Conservation (phyloP, 2,797 vertebrate genomes). For the Propithecus perrieri region DNA sequence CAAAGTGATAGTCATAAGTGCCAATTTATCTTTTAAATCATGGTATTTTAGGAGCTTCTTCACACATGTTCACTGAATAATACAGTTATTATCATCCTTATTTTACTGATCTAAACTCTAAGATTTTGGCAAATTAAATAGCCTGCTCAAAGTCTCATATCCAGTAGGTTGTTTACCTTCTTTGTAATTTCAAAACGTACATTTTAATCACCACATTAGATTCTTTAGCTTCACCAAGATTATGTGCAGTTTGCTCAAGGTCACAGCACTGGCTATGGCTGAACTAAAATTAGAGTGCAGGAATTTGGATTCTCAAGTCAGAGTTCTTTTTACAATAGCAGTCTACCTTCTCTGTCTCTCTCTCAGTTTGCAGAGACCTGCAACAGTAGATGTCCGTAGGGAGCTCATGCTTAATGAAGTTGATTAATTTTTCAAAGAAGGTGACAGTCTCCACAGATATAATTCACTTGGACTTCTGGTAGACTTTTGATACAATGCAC, state of each 20-base stretch:
- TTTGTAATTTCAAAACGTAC: neutral
- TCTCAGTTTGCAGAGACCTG: neutral
- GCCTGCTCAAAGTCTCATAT: neutral
- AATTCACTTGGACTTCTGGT: conserved; percentile 79
- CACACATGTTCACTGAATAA: neutral
- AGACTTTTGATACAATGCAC: conserved; percentile 78
- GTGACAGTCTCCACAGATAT: conserved; percentile 75
- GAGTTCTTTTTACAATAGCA: neutral
- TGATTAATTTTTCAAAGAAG: conserved; percentile 79
- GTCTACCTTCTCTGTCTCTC: neutral
- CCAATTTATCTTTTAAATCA: neutral
- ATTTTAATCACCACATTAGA: neutral
- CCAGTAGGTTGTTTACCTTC: neutral
- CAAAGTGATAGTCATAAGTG: neutral
- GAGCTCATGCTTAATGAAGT: conserved; percentile 76
- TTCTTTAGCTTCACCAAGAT: neutral
- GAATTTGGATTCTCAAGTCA: neutral
- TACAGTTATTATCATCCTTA: neutral
- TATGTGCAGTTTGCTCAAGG: neutral
- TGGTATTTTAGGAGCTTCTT: neutral
- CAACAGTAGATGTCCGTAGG: conserved; percentile 52
- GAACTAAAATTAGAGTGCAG: neutral
- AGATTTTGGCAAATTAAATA: neutral
- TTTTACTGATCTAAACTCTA: neutral
- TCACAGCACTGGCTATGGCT: neutral